Conservation (phyloP, 1,140 invertebrate species). For the Bilobella aurantiaca region DNA sequence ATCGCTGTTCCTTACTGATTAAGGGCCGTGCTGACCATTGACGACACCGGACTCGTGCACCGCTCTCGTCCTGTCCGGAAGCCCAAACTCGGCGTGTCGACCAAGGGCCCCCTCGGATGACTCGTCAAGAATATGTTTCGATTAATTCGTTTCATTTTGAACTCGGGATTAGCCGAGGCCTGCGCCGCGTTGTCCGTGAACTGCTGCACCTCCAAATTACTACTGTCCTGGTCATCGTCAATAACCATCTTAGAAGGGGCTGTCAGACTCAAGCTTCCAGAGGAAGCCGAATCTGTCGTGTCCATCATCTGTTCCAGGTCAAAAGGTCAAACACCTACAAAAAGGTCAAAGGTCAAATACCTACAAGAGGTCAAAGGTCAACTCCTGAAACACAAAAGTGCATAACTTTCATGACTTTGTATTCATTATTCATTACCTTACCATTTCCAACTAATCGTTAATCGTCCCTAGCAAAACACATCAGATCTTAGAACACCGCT, state of each 20-base stretch:
- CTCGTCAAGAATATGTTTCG: not conserved
- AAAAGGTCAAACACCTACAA: not conserved
- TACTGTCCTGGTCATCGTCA: conserved; percentile 3
- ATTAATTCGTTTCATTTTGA: not conserved
- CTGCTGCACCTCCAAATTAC: not conserved
- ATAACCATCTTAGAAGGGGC: not conserved
- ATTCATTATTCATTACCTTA: too few relatives aligned
- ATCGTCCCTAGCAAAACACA: too few relatives aligned
- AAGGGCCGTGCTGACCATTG: conserved; percentile 28
- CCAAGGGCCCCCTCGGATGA: not conserved
- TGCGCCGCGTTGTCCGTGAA: not conserved
- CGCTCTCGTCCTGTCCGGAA: not conserved
- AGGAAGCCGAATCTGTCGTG: not conserved
- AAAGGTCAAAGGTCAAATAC: not conserved
- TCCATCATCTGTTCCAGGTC: not conserved
- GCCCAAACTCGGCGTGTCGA: not conserved
- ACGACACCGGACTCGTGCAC: conserved; percentile 31
- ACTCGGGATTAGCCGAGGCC: not conserved
- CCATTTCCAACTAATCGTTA: too few relatives aligned
- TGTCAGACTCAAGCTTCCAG: not conserved
- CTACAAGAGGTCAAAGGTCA: not conserved
- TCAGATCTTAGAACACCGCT: too few relatives aligned
- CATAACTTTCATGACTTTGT: too few relatives aligned
- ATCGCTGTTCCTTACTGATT: conserved; percentile 33
- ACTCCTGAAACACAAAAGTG: too few relatives aligned